A percentile compares a stretch with the other conserved stretches of the same genome.
phyloP scores from a whole-genome alignment of 2,888 invertebrate genomes.

The Muscina levida region DNA sequence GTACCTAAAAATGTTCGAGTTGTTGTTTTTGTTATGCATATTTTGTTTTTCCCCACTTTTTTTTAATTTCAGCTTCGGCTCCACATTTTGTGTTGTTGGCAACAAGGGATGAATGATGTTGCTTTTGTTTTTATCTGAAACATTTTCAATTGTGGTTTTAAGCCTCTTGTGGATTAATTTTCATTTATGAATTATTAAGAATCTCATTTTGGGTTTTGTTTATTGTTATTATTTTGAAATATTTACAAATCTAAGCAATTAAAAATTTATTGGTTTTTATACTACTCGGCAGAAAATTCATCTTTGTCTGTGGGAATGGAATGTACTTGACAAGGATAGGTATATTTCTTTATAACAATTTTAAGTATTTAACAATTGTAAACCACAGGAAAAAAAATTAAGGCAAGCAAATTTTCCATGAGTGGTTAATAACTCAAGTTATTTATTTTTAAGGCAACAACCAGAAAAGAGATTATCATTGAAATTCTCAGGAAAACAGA shows the following conservation, averaged over 20 bases:
- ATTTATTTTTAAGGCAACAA: no score
- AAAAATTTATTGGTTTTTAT: conserved; percentile 56
- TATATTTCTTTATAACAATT: not conserved
- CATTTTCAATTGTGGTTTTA: conserved; percentile 64
- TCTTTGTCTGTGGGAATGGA: not conserved
- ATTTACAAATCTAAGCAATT: conserved; percentile 57
- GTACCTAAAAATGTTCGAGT: conserved; percentile 27
- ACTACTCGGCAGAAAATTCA: not conserved
- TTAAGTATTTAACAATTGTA: not conserved
- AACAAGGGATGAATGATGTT: conserved; percentile 1
- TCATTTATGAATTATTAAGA: conserved; percentile 63
- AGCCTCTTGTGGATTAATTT: conserved; percentile 64
- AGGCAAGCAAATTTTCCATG: no score
- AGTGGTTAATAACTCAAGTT: no score
- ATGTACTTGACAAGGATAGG: not conserved
- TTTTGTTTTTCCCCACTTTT: conserved; percentile 30
- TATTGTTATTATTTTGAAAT: conserved; percentile 22
- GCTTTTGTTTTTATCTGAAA: conserved; percentile 37
- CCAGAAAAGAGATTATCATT: no score
- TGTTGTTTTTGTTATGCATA: conserved; percentile 25
- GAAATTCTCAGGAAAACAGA: no score
- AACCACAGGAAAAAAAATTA: conserved; percentile 1
- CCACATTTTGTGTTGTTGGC: not conserved
- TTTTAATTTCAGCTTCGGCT: not conserved
- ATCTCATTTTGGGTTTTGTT: conserved; percentile 49